phyloP scores from a whole-genome alignment of 2,113 vertebrate species.

The Charadrius vociferus region DNA sequence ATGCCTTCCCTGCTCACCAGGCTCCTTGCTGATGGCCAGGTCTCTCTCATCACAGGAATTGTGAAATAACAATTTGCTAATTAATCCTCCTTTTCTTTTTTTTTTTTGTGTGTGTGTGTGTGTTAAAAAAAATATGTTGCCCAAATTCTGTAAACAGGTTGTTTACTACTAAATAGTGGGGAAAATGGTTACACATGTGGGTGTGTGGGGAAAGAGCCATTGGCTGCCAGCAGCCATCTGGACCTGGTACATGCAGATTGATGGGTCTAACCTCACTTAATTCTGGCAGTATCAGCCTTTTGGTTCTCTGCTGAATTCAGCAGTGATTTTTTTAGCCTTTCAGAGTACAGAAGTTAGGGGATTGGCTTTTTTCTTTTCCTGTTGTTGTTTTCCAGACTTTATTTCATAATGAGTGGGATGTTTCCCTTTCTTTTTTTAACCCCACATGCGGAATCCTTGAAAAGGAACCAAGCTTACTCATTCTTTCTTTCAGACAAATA shows the following conservation, averaged over 20 bases:
- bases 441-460: constrained; percentile 1
- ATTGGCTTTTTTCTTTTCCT: constrained; percentile 40
- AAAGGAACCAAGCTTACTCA: not conserved
- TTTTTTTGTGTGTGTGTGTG: not conserved
- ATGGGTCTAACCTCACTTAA: not conserved
- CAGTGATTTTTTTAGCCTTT: not conserved
- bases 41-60: constrained; percentile 1
- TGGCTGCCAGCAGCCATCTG: not conserved
- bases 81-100: not conserved
- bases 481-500: constrained; percentile 24
- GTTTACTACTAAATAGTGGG: constrained; percentile 13
- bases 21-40: not conserved
- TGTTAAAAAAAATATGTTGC: not conserved
- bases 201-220: not conserved
- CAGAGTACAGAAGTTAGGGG: not conserved
- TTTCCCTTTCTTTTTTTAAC: constrained; percentile 16
- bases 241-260: not conserved
- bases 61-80: constrained; percentile 1
- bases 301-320: not conserved
- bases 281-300: not conserved
- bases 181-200: not conserved
- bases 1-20: not conserved
- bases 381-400: constrained; percentile 12
- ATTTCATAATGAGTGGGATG: not conserved
- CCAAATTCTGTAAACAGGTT: constrained; percentile 21